Evolutionary conservation across 2,888 invertebrate genomes (phyloP), one percentile per base, ranked within the genome.

Genomic region (Nomada fabriciana): DNA sequence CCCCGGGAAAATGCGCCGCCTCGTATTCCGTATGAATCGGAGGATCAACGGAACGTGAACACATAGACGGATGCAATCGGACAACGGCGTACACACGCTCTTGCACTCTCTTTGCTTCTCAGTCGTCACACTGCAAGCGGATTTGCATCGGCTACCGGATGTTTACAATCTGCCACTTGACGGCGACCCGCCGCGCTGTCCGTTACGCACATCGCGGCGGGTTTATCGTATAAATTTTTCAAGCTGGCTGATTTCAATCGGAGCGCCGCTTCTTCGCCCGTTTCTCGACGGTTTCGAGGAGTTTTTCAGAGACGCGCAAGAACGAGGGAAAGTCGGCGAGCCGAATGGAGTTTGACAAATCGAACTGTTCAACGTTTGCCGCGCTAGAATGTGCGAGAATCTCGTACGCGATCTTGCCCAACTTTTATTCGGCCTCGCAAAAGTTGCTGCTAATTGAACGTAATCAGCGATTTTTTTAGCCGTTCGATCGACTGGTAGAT

Each of bases 141-240:
- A 89, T 91, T 90, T 89, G 89, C 89, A 88, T 88, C 75, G 89
- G 87, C 85, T 87, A 89, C 91, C 92, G 91, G 92, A 92, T 92
- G 92, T 92, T 92, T 92, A 92, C 90, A 91, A 91, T 92, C 91
- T 91, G 91, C 91, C 91, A 91, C 90, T 92, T 90, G 91, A 90
- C 89, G 88, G 88, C 86, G 86, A 84, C 82, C 84, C 87, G 88
- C 82, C 85, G 83, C 50, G 74, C 67, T 71, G 83, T 72, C 77
- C 80, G 86, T 88, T 87, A 83, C 76, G 73, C 77, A 80, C 82
- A 59, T 65, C 79, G 70, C 74, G 61, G 59, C 47, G 69, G 78
- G 78, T 76, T 79, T 69, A 83, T 76, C 79, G 65, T 20, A 75
- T 42, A 63, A 57, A 65, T 69, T 75, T 78, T 83, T 68, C 80